phyloP scores from a whole-genome alignment of 2,888 invertebrate genomes.

The Oxycera nigricornis region DNA sequence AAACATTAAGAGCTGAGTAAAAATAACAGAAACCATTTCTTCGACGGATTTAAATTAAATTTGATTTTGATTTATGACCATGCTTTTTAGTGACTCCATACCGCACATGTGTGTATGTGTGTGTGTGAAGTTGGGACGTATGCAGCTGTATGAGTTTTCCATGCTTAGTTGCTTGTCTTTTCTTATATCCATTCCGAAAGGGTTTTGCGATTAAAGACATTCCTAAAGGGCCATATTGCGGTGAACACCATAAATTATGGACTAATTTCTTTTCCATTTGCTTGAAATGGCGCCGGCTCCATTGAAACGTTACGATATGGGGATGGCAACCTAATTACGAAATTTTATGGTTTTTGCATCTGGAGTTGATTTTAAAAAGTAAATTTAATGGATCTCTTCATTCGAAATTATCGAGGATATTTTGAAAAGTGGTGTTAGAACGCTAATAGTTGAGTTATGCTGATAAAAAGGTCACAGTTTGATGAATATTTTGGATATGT shows the following conservation, averaged over 20 bases:
- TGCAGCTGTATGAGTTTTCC: neutral
- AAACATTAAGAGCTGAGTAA: neutral
- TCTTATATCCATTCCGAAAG: neutral
- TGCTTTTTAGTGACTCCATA: slow-evolving; percentile 7
- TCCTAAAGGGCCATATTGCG: neutral
- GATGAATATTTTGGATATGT: no score
- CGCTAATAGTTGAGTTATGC: no score
- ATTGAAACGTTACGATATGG: neutral
- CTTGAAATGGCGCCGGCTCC: neutral
- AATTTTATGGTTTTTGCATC: no score
- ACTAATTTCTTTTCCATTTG: slow-evolving; percentile 1
- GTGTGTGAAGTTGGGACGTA: neutral
- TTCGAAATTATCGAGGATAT: no score
- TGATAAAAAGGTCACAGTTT: no score
- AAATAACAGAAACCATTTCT: slow-evolving; percentile 27
- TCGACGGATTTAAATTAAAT: slow-evolving; percentile 40
- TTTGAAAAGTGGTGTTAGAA: no score
- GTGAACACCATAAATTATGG: neutral
- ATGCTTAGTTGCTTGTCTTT: neutral
- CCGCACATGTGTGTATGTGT: neutral
- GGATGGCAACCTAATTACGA: neutral
- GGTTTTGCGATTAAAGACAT: slow-evolving; percentile 3
- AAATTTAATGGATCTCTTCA: no score
- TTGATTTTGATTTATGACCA: slow-evolving; percentile 40
- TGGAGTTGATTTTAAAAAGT: no score